phyloP scores from a whole-genome alignment of 2,797 vertebrate genomes.

The Eutrigla gurnardus region DNA sequence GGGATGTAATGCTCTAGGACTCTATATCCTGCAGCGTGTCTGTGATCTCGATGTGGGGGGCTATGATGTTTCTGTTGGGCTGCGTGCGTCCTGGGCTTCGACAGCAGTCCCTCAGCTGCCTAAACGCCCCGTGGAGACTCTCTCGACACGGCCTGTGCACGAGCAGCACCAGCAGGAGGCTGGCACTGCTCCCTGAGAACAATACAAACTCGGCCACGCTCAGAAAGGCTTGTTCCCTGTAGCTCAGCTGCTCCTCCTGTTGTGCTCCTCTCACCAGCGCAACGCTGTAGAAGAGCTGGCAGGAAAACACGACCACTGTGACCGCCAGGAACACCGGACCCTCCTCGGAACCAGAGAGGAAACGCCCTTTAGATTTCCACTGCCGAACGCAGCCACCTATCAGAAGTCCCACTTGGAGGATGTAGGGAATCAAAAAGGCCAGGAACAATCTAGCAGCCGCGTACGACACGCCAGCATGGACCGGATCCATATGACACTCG shows the following conservation, averaged over 20 bases:
- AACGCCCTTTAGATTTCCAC: slow-evolving; percentile 62
- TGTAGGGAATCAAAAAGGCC: slow-evolving; percentile 76
- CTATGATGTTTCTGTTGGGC: slow-evolving; percentile 76
- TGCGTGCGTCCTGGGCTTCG: slow-evolving; percentile 52
- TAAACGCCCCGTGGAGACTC: slow-evolving; percentile 53
- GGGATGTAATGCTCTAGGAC: slow-evolving; percentile 36
- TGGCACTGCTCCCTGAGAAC: slow-evolving; percentile 83
- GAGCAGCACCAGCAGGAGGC: slow-evolving; percentile 73
- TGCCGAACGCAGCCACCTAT: slow-evolving; percentile 55
- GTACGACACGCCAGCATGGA: slow-evolving; percentile 70
- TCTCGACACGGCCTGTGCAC: slow-evolving; percentile 79
- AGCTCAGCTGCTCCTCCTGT: not conserved
- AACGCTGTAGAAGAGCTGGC: slow-evolving; percentile 80
- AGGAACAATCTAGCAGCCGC: slow-evolving; percentile 81
- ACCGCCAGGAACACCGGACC: slow-evolving; percentile 49
- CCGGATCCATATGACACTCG: slow-evolving; percentile 79
- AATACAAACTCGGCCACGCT: slow-evolving; percentile 84
- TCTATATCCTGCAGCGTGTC: slow-evolving; percentile 71
- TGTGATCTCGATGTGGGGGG: slow-evolving; percentile 76
- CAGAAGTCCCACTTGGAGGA: slow-evolving; percentile 72
- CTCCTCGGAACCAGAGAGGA: slow-evolving; percentile 72
- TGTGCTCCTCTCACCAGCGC: slow-evolving; percentile 75
- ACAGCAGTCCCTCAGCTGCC: slow-evolving; percentile 72
- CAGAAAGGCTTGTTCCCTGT: slow-evolving; percentile 64
- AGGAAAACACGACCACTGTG: slow-evolving; percentile 50